phyloP scores from a whole-genome alignment of 2,888 invertebrate species.

The Steromphala cineraria region DNA sequence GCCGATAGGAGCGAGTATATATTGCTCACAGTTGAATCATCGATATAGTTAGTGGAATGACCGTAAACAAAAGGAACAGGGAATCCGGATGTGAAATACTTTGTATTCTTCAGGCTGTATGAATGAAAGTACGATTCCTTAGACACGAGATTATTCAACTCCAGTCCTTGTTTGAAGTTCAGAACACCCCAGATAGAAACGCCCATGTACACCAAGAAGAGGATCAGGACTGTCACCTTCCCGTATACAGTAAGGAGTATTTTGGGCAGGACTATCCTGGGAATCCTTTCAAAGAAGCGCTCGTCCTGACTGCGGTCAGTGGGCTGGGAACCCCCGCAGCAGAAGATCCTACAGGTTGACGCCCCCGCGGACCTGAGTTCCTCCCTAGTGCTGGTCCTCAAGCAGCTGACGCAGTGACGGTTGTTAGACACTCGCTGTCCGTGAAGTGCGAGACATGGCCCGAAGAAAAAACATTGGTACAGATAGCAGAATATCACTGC shows the following conservation, averaged over 20 bases:
- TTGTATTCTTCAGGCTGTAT: slow-evolving; percentile 12
- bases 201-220: slow-evolving; percentile 46
- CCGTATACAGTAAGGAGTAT: slow-evolving; percentile 31
- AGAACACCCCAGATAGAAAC: slow-evolving; percentile 51
- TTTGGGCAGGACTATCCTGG: slow-evolving; percentile 39
- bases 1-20: slow-evolving; percentile 22
- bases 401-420: slow-evolving; percentile 48
- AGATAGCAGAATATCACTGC: slow-evolving; percentile 62
- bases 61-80: slow-evolving; percentile 42
- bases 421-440: slow-evolving; percentile 43
- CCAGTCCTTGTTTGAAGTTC: slow-evolving; percentile 49
- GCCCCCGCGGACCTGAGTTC: slow-evolving; percentile 30
- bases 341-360: slow-evolving; percentile 63
- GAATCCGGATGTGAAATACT: slow-evolving; percentile 29
- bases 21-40: slow-evolving; percentile 8
- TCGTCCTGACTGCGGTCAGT: slow-evolving; percentile 36
- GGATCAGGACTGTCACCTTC: slow-evolving; percentile 40
- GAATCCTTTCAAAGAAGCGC: slow-evolving; percentile 48
- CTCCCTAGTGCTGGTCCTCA: slow-evolving; percentile 25
- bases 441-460: slow-evolving; percentile 59
- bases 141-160: slow-evolving; percentile 47
- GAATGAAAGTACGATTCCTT: slow-evolving; percentile 50
- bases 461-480: slow-evolving; percentile 61
- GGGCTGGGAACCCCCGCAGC: slow-evolving; percentile 47
- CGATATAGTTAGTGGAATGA: slow-evolving; percentile 32